Evolutionary conservation across 2,888 invertebrate genomes (phyloP).

Genomic region (Julus scandinavius): DNA sequence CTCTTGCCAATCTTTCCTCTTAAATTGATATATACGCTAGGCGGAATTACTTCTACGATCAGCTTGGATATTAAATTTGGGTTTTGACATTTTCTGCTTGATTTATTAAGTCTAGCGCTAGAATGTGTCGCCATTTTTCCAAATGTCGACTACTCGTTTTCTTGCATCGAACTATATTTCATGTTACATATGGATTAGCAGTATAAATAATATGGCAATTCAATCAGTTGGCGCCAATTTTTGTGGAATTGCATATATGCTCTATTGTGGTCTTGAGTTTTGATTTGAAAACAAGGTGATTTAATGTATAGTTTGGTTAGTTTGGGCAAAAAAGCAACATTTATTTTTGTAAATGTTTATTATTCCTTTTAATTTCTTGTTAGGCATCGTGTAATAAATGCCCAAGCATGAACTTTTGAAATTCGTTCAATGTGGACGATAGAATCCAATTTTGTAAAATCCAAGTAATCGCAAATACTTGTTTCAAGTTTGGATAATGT

Average conservation of each 20-base stretch:
- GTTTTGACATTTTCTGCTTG: constrained; percentile 26
- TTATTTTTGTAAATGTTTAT: not conserved
- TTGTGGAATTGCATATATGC: not conserved
- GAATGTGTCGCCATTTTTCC: constrained; percentile 14
- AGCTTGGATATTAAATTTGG: constrained; percentile 20
- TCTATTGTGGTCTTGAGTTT: not conserved
- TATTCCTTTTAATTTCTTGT: not conserved
- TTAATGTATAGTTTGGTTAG: not conserved
- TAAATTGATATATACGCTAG: not conserved
- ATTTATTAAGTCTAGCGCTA: not conserved
- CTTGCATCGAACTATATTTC: not conserved
- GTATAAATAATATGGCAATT: not conserved
- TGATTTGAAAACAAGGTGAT: not conserved
- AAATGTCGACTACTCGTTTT: not conserved
- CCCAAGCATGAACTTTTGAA: not conserved
- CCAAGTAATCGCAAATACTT: too few relatives aligned
- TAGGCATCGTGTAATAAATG: not conserved
- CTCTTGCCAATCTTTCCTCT: not conserved
- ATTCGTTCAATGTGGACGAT: not conserved
- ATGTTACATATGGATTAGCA: not conserved
- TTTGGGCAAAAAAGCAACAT: too few relatives aligned
- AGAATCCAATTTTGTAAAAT: too few relatives aligned
- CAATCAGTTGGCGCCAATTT: not conserved
- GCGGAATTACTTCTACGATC: not conserved
- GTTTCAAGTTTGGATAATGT: too few relatives aligned